Evolutionary conservation across 2,113 vertebrate genomes (phyloP), one percentile per base, ranked within the genome.

Genomic region (Ammodytes dubius): DNA sequence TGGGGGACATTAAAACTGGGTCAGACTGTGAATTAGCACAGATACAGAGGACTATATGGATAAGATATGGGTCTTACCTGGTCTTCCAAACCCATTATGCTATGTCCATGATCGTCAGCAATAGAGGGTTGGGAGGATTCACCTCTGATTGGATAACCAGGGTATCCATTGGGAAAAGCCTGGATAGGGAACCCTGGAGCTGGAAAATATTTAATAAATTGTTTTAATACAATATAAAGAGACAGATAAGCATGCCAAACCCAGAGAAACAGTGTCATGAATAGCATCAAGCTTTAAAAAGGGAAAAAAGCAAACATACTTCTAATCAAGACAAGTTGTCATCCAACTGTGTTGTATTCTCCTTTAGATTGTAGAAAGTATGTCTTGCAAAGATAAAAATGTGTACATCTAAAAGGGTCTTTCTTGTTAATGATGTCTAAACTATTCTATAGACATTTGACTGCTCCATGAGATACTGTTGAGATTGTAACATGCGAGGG

Each of bases 81-180:
- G 88, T 99, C 98, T 35, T 99, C 98, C 0, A 97, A 93, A 72
- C 95, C 96, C 86, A 99, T 96, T 67, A 99, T 96, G 86, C 96
- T 94, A 61, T 97, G 98, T 49, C 96, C 96, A 1, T 97, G 96
- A 75, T 99, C 97, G 15, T 99, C 98, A 12, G 95, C 94, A 81
- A 98, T 92, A 0, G 97, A 97, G 71, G 97, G 96, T 63, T 99
- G 96, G 0, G 96, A 94, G 3, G 95, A 92, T 68, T 98, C 98
- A 52, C 95, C 96, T 66, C 97, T 95, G 78, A 95, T 91, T 71
- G 95, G 95, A 92, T 97, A 99, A 87, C 95, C 97, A 52, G 95
- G 97, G 85, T 98, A 99, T 82, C 98, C 98, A 19, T 99, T 99
- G 81, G 97, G 97, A 92, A 98, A 97, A 66, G 96, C 95, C 89